Conservation (phyloP, 2,888 invertebrate genomes). For the Nemotelus pantherinus region DNA sequence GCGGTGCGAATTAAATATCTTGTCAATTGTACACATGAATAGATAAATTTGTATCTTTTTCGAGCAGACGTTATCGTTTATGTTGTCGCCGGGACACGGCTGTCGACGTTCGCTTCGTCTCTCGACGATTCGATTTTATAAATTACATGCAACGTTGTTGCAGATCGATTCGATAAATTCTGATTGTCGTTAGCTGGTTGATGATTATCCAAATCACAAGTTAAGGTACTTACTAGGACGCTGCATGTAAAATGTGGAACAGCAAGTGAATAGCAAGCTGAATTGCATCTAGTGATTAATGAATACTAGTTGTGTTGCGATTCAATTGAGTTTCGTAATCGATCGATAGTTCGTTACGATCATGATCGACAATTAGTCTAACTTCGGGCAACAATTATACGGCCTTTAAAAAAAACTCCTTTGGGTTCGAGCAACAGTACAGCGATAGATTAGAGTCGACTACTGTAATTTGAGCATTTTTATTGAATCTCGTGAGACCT, state of each 20-base stretch:
- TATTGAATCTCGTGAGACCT: not conserved
- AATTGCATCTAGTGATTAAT: not conserved
- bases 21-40: constrained; percentile 5
- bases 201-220: too few relatives aligned
- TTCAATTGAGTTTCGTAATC: constrained; percentile 35
- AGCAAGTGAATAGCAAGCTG: not conserved
- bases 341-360: constrained; percentile 29
- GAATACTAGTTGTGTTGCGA: not conserved
- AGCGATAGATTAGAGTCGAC: not conserved
- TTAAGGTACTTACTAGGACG: not conserved
- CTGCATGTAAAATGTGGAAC: not conserved
- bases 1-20: constrained; percentile 8
- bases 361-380: constrained; percentile 37
- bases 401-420: constrained; percentile 7
- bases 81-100: not conserved
- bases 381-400: constrained; percentile 15
- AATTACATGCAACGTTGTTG: not conserved
- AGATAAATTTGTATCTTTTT: not conserved
- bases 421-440: not conserved
- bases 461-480: not conserved
- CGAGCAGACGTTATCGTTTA: constrained; percentile 23
- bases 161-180: not conserved
- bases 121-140: not conserved
- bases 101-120: not conserved
- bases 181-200: too few relatives aligned